phyloP scores from a whole-genome alignment of 2,888 invertebrate genomes.

The Agrilus biguttatus region DNA sequence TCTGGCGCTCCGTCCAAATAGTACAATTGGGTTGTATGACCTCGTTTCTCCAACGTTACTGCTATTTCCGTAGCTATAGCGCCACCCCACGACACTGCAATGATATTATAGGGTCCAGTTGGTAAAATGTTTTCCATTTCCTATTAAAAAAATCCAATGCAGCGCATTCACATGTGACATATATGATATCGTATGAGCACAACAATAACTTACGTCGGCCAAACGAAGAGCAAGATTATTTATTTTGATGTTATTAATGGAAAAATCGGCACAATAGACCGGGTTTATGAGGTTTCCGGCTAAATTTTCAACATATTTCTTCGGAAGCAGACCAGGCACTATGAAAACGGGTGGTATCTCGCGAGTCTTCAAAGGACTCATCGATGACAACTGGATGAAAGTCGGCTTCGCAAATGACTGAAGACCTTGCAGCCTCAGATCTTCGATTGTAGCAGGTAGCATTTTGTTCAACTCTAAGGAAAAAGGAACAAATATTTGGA shows the following conservation, averaged over 20 bases:
- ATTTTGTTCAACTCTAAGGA: conserved; percentile 21
- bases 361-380: conserved; percentile 23
- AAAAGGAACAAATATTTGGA: too few relatives aligned
- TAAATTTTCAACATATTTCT: conserved; percentile 18
- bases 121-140: conserved; percentile 43
- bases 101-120: conserved; percentile 53
- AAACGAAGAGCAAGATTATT: conserved; percentile 21
- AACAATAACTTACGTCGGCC: conserved; percentile 16
- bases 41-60: conserved; percentile 51
- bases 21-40: conserved; percentile 40
- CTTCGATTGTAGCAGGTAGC: conserved; percentile 20
- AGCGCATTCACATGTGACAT: not conserved
- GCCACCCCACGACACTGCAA: conserved; percentile 84
- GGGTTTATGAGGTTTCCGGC: conserved; percentile 25
- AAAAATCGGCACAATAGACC: conserved; percentile 25
- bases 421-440: conserved; percentile 16
- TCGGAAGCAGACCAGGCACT: conserved; percentile 26
- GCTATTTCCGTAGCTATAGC: conserved; percentile 69
- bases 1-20: conserved; percentile 75
- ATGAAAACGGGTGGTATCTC: conserved; percentile 29
- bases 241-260: conserved; percentile 16
- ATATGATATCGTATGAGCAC: not conserved
- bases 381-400: conserved; percentile 24
- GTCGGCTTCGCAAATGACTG: conserved; percentile 19
- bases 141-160: conserved; percentile 29